Evolutionary conservation across 2,888 invertebrate species (phyloP).

Genomic region (Phengaris alcon): DNA sequence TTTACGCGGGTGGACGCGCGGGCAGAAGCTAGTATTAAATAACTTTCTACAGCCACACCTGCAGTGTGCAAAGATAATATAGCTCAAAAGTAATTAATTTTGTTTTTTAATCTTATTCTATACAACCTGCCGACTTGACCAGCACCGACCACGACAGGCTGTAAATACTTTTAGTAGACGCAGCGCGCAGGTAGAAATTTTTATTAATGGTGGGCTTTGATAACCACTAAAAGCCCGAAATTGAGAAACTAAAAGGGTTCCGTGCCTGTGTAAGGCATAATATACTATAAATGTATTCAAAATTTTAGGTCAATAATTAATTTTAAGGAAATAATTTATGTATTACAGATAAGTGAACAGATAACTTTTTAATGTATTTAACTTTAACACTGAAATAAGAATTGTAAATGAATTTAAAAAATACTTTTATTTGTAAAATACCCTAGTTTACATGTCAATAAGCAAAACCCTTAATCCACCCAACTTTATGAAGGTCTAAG

Average conservation of each 20-base stretch:
- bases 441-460: no score
- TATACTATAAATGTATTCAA: neutral
- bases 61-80: neutral
- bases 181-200: neutral
- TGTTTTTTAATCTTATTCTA: constrained; percentile 11
- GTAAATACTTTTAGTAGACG: constrained; percentile 24
- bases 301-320: no score
- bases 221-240: neutral
- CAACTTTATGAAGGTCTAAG: constrained; percentile 22
- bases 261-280: neutral
- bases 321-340: no score
- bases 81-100: constrained; percentile 10
- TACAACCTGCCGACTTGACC: constrained; percentile 13
- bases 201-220: constrained; percentile 15
- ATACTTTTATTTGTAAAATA: no score
- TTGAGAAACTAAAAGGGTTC: neutral
- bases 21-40: no score
- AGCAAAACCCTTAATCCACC: neutral
- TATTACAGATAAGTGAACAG: no score
- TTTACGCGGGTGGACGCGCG: no score
- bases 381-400: no score
- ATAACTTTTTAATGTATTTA: no score
- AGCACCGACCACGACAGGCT: neutral
- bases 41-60: neutral
- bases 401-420: no score